phyloP scores from a whole-genome alignment of 2,888 invertebrate species.

The Cynaeus angustus region DNA sequence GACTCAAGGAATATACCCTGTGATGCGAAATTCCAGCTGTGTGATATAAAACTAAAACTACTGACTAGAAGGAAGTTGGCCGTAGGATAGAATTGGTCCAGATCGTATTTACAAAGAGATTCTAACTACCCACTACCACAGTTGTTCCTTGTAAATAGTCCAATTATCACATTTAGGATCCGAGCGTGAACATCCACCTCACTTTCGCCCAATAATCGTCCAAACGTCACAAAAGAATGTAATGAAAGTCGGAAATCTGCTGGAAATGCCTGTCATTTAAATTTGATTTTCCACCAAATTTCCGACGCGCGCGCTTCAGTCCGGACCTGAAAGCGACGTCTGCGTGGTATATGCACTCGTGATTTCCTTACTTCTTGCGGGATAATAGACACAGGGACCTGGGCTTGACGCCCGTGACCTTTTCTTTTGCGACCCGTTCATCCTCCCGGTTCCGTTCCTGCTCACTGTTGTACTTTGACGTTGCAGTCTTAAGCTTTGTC shows the following conservation, averaged over 20 bases:
- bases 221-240: slow-evolving; percentile 14
- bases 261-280: not conserved
- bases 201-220: slow-evolving; percentile 11
- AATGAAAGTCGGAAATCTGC: slow-evolving; percentile 2
- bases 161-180: slow-evolving; percentile 26
- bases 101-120: slow-evolving; percentile 21
- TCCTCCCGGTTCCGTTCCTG: slow-evolving; percentile 66
- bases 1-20: slow-evolving; percentile 17
- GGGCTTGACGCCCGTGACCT: slow-evolving; percentile 70
- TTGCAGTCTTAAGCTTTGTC: slow-evolving; percentile 79
- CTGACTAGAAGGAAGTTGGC: slow-evolving; percentile 30
- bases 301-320: slow-evolving; percentile 53
- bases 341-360: slow-evolving; percentile 65
- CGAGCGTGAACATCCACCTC: not conserved
- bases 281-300: slow-evolving; percentile 32
- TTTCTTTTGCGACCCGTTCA: slow-evolving; percentile 61
- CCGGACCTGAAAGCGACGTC: slow-evolving; percentile 59
- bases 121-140: slow-evolving; percentile 26
- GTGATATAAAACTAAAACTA: slow-evolving; percentile 10
- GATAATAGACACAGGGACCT: slow-evolving; percentile 75
- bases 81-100: slow-evolving; percentile 28
- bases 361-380: slow-evolving; percentile 67
- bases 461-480: slow-evolving; percentile 73
- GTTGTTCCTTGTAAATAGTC: slow-evolving; percentile 6
- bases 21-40: not conserved